Percentiles rank a stretch among this genome's conserved stretches.
phyloP scores from a whole-genome alignment of 1,140 invertebrate species.

The Triops longicaudatus region DNA sequence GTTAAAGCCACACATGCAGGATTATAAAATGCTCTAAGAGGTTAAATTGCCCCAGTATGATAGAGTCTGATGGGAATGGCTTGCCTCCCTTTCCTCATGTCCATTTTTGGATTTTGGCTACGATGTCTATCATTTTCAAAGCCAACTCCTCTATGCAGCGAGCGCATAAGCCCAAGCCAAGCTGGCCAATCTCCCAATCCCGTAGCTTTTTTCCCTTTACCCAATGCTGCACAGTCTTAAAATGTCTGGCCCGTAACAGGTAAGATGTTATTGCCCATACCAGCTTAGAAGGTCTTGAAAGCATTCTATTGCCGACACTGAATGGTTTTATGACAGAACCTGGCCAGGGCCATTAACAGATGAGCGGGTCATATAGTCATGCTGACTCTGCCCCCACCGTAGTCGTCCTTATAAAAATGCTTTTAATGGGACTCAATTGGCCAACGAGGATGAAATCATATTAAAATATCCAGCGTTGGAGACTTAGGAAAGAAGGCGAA shows the following conservation, averaged over 20 bases:
- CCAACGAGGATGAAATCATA: constrained; percentile 8
- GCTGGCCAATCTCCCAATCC: background rate
- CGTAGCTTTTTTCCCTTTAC: background rate
- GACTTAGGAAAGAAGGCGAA: background rate
- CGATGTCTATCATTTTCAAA: background rate
- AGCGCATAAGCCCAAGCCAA: background rate
- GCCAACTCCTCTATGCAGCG: background rate
- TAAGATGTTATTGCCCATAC: constrained; percentile 7
- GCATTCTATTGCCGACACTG: constrained; percentile 11
- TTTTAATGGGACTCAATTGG: background rate
- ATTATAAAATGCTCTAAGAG: constrained; percentile 10
- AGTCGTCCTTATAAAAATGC: background rate
- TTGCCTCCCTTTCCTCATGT: constrained; percentile 7
- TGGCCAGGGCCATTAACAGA: constrained; percentile 14
- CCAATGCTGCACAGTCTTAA: background rate
- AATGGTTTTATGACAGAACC: constrained; percentile 11
- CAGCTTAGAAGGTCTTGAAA: constrained; percentile 11
- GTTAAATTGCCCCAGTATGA: constrained; percentile 6
- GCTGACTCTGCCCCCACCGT: background rate
- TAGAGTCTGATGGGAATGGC: background rate
- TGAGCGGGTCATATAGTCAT: constrained; percentile 5
- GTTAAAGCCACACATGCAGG: constrained; percentile 10
- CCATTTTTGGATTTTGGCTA: background rate
- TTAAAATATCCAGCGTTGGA: background rate
- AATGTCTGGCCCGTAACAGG: background rate